Percentiles rank a stretch among this genome's conserved stretches.
Evolutionary conservation across 2,113 vertebrate species (phyloP).

Genomic region (Terrapene triunguis): DNA sequence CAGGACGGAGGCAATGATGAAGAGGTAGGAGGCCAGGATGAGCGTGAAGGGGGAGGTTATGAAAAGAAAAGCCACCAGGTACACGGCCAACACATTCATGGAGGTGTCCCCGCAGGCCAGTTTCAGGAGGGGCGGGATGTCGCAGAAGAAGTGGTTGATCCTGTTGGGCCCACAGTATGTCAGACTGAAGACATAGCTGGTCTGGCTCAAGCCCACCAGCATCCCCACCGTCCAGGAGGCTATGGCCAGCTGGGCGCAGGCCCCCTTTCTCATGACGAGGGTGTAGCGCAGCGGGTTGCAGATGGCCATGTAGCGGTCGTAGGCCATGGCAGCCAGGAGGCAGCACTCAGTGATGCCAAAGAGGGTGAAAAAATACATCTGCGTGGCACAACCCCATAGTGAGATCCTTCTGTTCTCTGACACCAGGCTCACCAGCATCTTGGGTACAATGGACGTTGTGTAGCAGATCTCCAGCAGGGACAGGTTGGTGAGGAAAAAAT

Average conservation of each 20-base stretch:
- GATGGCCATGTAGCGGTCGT: slow-evolving; percentile 52
- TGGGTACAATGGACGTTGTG: slow-evolving; percentile 59
- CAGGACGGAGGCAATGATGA: slow-evolving; percentile 38
- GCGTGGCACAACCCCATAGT: slow-evolving; percentile 35
- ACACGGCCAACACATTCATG: slow-evolving; percentile 26
- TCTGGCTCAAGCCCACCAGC: slow-evolving; percentile 22
- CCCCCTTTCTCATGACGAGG: neutral
- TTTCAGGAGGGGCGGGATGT: neutral
- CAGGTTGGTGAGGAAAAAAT: slow-evolving; percentile 55
- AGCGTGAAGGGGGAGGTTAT: slow-evolving; percentile 33
- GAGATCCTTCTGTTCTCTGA: slow-evolving; percentile 35
- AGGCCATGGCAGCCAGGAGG: slow-evolving; percentile 51
- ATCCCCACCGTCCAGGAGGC: slow-evolving; percentile 47
- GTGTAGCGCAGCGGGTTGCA: slow-evolving; percentile 51
- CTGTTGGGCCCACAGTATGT: slow-evolving; percentile 40
- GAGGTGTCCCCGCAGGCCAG: neutral
- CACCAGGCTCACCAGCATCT: slow-evolving; percentile 57
- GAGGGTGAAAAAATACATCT: slow-evolving; percentile 59
- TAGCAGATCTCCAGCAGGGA: slow-evolving; percentile 65
- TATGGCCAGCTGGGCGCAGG: slow-evolving; percentile 3
- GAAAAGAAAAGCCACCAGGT: slow-evolving; percentile 45
- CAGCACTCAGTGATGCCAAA: slow-evolving; percentile 47
- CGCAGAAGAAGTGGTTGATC: neutral
- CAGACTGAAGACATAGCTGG: slow-evolving; percentile 38
- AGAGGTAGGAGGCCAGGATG: slow-evolving; percentile 49